Percentiles rank a stretch among this genome's conserved stretches.
Conservation (phyloP, 2,888 invertebrate genomes). For the Chrysopilus asiliformis region DNA sequence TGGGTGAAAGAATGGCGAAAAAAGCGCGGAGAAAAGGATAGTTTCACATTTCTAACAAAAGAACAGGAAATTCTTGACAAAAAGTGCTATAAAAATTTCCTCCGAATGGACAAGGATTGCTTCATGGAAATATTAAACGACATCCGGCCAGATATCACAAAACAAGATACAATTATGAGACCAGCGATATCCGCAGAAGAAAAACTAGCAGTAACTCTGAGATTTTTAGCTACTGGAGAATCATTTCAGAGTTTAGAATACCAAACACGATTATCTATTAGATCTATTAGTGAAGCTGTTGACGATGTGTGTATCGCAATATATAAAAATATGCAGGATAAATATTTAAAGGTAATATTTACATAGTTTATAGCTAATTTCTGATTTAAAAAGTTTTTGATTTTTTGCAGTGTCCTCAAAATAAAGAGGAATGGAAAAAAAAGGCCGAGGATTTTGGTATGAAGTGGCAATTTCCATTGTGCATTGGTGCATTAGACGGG, state of each 20-base stretch:
- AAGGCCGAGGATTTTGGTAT: too few species aligned
- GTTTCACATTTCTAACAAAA: neutral
- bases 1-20: neutral
- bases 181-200: constrained; percentile 1
- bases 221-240: constrained; percentile 2
- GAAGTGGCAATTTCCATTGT: too few species aligned
- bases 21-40: neutral
- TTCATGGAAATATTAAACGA: neutral
- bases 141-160: constrained; percentile 2
- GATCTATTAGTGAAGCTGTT: too few species aligned
- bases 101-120: neutral
- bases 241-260: too few species aligned
- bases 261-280: too few species aligned
- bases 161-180: constrained; percentile 6
- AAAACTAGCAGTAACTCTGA: constrained; percentile 1
- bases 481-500: too few species aligned
- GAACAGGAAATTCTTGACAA: neutral
- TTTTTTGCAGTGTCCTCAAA: too few species aligned
- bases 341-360: neutral
- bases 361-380: neutral
- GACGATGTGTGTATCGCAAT: neutral
- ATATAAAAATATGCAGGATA: neutral
- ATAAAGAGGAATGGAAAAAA: too few species aligned
- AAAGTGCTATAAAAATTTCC: constrained; percentile 3
- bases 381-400: too few species aligned